Conservation (phyloP, 2,888 invertebrate species). For the Agrenia bidenticulata region DNA sequence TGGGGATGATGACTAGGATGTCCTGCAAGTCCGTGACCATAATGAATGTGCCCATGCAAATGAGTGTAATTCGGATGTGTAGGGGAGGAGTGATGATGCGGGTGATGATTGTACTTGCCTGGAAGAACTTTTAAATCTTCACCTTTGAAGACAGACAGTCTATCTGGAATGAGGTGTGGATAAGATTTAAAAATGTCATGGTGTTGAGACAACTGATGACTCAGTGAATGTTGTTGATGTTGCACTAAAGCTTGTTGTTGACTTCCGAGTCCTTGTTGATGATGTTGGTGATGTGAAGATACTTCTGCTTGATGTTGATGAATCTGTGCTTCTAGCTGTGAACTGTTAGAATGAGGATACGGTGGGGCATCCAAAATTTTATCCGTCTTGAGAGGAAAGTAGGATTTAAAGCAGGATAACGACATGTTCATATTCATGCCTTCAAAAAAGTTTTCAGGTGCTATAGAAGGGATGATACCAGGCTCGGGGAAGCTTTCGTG, state of each 20-base stretch:
- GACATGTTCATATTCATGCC: slow-evolving; percentile 31
- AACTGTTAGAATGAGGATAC: neutral
- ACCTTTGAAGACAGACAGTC: slow-evolving; percentile 16
- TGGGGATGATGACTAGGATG: slow-evolving; percentile 3
- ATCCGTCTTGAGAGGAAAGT: slow-evolving; percentile 21
- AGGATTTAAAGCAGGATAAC: slow-evolving; percentile 25
- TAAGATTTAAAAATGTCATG: slow-evolving; percentile 37
- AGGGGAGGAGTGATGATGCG: slow-evolving; percentile 21
- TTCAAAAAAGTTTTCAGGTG: neutral
- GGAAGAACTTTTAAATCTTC: slow-evolving; percentile 13
- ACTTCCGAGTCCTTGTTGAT: neutral
- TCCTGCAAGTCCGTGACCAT: slow-evolving; percentile 17
- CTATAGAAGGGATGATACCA: neutral
- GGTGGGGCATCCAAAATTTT: neutral
- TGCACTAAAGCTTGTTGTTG: neutral
- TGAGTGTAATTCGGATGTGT: slow-evolving; percentile 13
- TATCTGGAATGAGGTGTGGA: slow-evolving; percentile 30
- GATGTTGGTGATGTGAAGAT: slow-evolving; percentile 3
- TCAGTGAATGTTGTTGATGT: neutral
- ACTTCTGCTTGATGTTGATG: neutral
- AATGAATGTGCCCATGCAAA: slow-evolving; percentile 26
- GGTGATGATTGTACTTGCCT: slow-evolving; percentile 19
- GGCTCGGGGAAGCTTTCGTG: neutral
- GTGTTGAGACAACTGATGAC: slow-evolving; percentile 19
- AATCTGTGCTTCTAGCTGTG: slow-evolving; percentile 4